Evolutionary conservation across 2,113 vertebrate species (phyloP).

Genomic region (Suricata suricatta): DNA sequence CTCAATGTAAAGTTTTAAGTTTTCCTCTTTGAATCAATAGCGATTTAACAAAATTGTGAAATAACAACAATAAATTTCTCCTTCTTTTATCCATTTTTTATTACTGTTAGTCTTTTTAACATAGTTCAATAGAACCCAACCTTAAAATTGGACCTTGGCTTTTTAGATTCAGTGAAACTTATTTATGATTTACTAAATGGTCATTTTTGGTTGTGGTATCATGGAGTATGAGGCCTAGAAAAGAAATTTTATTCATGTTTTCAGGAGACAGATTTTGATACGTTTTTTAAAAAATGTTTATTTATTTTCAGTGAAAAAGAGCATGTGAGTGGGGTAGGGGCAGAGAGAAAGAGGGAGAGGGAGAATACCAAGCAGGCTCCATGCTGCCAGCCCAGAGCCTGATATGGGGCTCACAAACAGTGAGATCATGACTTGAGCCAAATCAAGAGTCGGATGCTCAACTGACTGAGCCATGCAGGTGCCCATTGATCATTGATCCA

Average conservation of each 20-base stretch:
- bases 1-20: neutral
- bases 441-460: no score
- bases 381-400: no score
- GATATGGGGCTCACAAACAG: no score
- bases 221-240: neutral
- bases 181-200: neutral
- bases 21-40: neutral
- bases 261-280: neutral
- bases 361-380: no score
- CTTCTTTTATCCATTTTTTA: neutral
- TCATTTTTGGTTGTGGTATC: neutral
- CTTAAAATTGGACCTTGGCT: neutral
- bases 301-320: no score
- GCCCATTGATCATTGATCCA: neutral
- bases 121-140: neutral
- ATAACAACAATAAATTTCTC: neutral
- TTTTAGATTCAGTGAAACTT: neutral
- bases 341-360: no score
- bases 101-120: neutral
- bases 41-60: neutral
- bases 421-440: no score
- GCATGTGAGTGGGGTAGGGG: no score
- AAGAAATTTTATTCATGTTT: neutral
- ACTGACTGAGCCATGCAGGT: no score
- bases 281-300: neutral